A percentile compares a stretch with the other conserved stretches of the same genome.
These are phyloP conservation scores for Phortica okadai DNA, from an alignment of 2,888 invertebrate genomes.

Conservation along the genomic window DNA sequence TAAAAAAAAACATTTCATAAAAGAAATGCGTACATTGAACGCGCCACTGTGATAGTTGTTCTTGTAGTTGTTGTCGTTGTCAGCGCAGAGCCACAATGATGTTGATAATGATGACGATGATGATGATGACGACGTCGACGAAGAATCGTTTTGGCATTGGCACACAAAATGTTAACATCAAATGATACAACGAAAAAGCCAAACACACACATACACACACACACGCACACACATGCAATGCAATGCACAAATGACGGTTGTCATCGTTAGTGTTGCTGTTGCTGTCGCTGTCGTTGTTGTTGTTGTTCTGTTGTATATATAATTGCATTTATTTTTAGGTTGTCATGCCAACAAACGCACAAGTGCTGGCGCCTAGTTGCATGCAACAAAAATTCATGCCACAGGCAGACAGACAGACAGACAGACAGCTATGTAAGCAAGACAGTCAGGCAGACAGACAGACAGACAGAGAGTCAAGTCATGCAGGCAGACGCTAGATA, in stretches of 20 bases:
- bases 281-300: background rate
- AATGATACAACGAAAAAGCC: background rate
- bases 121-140: background rate
- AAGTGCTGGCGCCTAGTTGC: background rate
- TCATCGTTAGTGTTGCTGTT: background rate
- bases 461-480: no score
- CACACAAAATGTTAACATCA: constrained; percentile 20
- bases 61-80: no score
- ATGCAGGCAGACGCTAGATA: no score
- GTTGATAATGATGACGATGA: background rate
- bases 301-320: constrained; percentile 1
- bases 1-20: background rate
- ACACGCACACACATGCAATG: background rate
- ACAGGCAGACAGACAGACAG: background rate
- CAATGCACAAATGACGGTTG: background rate
- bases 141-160: constrained; percentile 19
- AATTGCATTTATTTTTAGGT: constrained; percentile 29
- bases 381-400: constrained; percentile 11
- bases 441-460: no score
- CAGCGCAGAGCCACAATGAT: background rate
- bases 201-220: background rate
- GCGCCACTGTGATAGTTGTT: background rate
- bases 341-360: constrained; percentile 25
- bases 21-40: background rate
- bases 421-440: no score